Base-by-base conservation (phyloP, 2,797 vertebrate species). In the Phrynocephalus forsythii region DNA sequence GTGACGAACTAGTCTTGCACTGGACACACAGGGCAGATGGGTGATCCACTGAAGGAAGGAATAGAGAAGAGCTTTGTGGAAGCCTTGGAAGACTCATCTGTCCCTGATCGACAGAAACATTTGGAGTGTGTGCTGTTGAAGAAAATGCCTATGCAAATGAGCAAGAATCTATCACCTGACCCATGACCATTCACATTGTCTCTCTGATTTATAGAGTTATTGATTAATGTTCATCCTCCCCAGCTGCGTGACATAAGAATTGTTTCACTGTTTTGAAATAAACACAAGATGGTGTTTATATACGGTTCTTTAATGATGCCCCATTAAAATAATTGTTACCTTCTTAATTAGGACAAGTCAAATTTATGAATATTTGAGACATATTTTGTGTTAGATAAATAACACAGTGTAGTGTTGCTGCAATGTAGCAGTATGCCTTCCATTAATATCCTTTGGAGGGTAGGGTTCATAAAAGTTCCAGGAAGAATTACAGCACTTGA, bases 281-380 rank as follows among this genome's bases (percentile, higher is more conserved):
- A 66, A 56, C 66, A 20, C 22, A 48, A 69, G 24, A 84, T 69
- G 6, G 77, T 26, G 9, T 79, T 69, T 83, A 90, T 88, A 89
- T 93, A 85, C 91, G 85, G 3, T 50, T 33, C 44, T 84, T 87
- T 89, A 89, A 89, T n/a, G 72, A 82, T 11, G 60, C 7, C 24
- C 73, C 71, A 84, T 87, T 86, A 92, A 91, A 94, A 92, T 86
- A 76, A 80, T 30, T n/a, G 63, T 85, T 91, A 81, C 80, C 52
- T 86, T 89, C 79, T 90, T 92, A 82, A 86, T 56, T 83, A 79
- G 68, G 77, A 68, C 60, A 76, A 72, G 50, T 50, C 76, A 69
- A 9, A 85, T 88, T 76, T 86, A 86, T 88, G 86, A 84, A 79
- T 68, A 73, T 87, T 79, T 82, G 24, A 83, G 22, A 72, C 33